A percentile compares a stretch with the other conserved stretches of the same genome.
These are phyloP conservation scores for Dendrocincla tyrannina DNA, from an alignment of 2,797 vertebrate genomes.

Conservation along the genomic window DNA sequence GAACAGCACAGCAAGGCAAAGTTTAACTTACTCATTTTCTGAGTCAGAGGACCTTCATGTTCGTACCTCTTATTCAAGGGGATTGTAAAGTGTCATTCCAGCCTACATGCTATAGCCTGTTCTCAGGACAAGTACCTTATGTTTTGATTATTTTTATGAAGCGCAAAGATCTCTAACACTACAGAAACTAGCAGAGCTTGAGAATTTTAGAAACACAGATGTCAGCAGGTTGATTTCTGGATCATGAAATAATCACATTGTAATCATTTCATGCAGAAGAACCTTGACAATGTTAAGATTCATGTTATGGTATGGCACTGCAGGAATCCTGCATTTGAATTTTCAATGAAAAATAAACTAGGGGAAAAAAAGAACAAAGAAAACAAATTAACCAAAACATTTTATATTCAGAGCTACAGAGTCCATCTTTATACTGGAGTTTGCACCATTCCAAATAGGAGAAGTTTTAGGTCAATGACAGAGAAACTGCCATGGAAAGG, in stretches of 20 bases:
- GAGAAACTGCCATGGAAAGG: background rate
- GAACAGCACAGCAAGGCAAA: background rate
- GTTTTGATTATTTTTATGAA: background rate
- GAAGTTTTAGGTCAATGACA: background rate
- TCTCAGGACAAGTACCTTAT: background rate
- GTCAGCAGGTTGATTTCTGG: background rate
- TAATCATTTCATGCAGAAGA: background rate
- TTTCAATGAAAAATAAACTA: background rate
- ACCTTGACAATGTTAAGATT: background rate
- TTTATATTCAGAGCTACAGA: background rate
- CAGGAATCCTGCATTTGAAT: background rate
- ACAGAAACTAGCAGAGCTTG: background rate
- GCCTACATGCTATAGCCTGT: background rate
- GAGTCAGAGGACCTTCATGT: background rate
- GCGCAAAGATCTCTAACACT: background rate
- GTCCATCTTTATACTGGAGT: background rate
- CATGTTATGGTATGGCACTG: rapidly evolving
- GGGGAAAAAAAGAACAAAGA: background rate
- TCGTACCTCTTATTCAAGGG: background rate
- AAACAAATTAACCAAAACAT: background rate
- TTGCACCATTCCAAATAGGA: background rate
- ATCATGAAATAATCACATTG: background rate
- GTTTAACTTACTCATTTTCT: background rate
- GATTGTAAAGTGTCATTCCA: background rate
- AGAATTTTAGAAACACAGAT: background rate